These are phyloP conservation scores for Eupsittula cactorum DNA, from an alignment of 2,113 vertebrate genomes.

Conservation along the genomic window DNA sequence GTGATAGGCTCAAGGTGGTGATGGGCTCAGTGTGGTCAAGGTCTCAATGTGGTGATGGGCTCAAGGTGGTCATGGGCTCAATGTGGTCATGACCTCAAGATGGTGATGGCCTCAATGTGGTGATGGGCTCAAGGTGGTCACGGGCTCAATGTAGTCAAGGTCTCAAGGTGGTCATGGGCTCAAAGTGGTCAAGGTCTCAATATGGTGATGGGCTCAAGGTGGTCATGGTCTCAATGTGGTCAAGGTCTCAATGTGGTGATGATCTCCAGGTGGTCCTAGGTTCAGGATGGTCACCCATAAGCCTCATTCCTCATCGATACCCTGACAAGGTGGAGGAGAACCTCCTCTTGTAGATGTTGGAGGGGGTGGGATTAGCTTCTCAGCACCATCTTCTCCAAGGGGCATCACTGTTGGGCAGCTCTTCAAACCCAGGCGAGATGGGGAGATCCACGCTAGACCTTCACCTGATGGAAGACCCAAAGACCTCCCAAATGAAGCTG, in stretches of 20 bases:
- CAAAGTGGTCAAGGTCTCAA: background rate
- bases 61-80: too few relatives aligned
- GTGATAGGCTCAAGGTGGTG: too few relatives aligned
- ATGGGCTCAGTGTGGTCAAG: background rate
- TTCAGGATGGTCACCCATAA: background rate
- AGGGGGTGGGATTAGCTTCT: background rate
- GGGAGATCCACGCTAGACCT: background rate
- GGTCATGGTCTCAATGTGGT: background rate
- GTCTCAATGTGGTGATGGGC: too few relatives aligned
- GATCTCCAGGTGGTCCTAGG: too few relatives aligned
- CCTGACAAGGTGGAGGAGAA: background rate
- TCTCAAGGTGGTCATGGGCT: background rate
- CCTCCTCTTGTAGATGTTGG: background rate
- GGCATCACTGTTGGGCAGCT: background rate
- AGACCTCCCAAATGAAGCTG: background rate
- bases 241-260: background rate
- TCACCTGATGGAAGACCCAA: background rate
- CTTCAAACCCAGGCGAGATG: background rate
- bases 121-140: background rate
- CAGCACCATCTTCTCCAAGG: too few relatives aligned
- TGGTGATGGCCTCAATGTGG: too few relatives aligned
- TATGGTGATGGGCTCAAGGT: background rate
- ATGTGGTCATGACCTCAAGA: rapidly evolving
- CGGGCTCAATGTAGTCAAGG: too few relatives aligned
- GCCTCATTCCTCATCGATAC: too few relatives aligned